Percentiles rank a stretch among this genome's conserved stretches.
phyloP scores from a whole-genome alignment of 2,113 vertebrate species.

The Ochotona curzoniae region DNA sequence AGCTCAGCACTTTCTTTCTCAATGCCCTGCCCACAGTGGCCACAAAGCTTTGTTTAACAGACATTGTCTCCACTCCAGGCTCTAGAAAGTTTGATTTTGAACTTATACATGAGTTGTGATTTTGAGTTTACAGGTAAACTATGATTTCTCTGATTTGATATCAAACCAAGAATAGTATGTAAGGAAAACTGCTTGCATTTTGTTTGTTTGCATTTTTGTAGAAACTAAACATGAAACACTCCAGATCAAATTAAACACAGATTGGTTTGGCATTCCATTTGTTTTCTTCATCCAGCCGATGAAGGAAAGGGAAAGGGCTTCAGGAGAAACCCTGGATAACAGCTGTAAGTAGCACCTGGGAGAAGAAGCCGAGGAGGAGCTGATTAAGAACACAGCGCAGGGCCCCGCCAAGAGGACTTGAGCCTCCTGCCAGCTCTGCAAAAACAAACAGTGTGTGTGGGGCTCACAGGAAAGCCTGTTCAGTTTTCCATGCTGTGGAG shows the following conservation, averaged over 20 bases:
- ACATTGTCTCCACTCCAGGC: neutral
- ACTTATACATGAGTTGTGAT: too few species aligned
- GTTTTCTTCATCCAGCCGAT: neutral
- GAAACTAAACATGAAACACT: neutral
- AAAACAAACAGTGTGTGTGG: neutral
- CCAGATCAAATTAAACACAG: neutral
- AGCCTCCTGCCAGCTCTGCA: neutral
- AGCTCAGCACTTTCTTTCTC: neutral
- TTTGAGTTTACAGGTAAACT: neutral
- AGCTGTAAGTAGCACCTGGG: neutral
- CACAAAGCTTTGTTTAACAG: constrained; percentile 19
- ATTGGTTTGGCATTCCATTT: neutral
- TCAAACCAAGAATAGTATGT: neutral
- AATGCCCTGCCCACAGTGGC: neutral
- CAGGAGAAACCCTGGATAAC: neutral
- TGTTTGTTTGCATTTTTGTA: neutral
- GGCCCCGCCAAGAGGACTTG: fast-evolving
- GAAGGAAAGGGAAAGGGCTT: neutral
- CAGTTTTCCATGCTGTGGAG: neutral
- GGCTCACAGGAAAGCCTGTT: neutral
- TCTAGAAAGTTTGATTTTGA: neutral
- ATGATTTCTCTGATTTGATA: neutral
- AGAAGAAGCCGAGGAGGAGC: neutral
- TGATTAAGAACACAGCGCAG: neutral
- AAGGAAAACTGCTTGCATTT: neutral